Evolutionary conservation across 1,140 invertebrate species (phyloP), one percentile per base, ranked within the genome.

Genomic region (Lethocerus indicus): DNA sequence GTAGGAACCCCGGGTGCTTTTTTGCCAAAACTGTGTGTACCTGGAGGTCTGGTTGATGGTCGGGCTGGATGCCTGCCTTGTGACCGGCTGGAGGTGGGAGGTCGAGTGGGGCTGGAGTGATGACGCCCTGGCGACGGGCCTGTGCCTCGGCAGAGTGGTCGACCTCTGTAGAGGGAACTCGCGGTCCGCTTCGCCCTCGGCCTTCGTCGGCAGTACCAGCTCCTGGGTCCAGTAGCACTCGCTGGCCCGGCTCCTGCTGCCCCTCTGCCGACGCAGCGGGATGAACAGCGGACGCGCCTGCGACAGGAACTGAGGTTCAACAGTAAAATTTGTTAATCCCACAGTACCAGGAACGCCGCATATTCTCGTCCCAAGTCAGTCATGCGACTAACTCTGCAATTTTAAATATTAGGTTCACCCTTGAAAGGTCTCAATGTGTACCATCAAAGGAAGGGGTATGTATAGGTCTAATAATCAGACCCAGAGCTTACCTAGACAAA

Each of bases 151-250:
- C 55, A 65, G 47, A 25, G 44, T 54, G 21, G 39, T 52, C 42
- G 40, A 49, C 25, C 26, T 54, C n/a, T 24, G 14, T 1, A 51
- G 35, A 0, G 44, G 50, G 6, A 47, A 18, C 5, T 56, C 58
- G 9, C 55, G 60, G 29, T 67, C 67, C n/a, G n/a, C n/a, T n/a
- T n/a, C n/a, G n/a, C n/a, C n/a, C n/a, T n/a, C n/a, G n/a, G n/a
- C n/a, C n/a, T n/a, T n/a, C n/a, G n/a, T n/a, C 2, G 75, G 71
- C 14, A 78, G 58, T 12, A 71, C 70, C 23, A 76, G 64, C 56
- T 77, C 75, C 51, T 76, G 74, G 18, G 72, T 71, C 35, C 78
- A 65, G 56, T 77, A 74, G 20, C 71, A 64, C 0, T 71, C 69
- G 23, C 66, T 71, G 23, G 71, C 62, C 13, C 64, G 69, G 12